Conservation (phyloP, 2,113 vertebrate genomes). For the Neotragus moschatus region DNA sequence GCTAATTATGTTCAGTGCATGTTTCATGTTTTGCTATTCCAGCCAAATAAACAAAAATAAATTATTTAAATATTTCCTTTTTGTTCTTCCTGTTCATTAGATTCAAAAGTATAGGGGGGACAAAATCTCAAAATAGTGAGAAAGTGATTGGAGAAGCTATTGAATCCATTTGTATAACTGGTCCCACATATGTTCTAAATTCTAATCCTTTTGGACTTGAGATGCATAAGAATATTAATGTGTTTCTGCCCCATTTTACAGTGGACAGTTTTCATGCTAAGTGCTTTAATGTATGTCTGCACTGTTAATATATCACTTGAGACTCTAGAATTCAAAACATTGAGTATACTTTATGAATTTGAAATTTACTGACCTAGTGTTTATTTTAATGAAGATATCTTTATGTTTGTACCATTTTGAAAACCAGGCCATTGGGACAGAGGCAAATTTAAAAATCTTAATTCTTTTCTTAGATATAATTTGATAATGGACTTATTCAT, state of each 20-base stretch:
- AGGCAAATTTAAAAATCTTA: slow-evolving; percentile 33
- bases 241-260: slow-evolving; percentile 46
- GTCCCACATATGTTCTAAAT: slow-evolving; percentile 51
- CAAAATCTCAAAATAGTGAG: slow-evolving; percentile 32
- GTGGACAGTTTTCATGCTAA: slow-evolving; percentile 20
- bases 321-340: slow-evolving; percentile 46
- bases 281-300: slow-evolving; percentile 29
- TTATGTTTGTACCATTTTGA: slow-evolving; percentile 49
- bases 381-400: slow-evolving; percentile 52
- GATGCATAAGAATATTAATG: slow-evolving; percentile 49
- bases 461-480: slow-evolving; percentile 23
- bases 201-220: slow-evolving; percentile 55
- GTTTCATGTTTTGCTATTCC: slow-evolving; percentile 72
- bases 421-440: slow-evolving; percentile 17
- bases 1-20: slow-evolving; percentile 75
- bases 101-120: slow-evolving; percentile 36
- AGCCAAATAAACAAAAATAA: slow-evolving; percentile 78
- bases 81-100: slow-evolving; percentile 37
- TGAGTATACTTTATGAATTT: slow-evolving; percentile 38
- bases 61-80: slow-evolving; percentile 76
- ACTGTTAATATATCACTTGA: not conserved
- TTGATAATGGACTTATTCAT: not conserved
- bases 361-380: slow-evolving; percentile 29
- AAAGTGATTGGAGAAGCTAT: slow-evolving; percentile 46
- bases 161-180: slow-evolving; percentile 42